Conservation (phyloP, 2,888 invertebrate genomes). For the Drosophila glabriapex region DNA sequence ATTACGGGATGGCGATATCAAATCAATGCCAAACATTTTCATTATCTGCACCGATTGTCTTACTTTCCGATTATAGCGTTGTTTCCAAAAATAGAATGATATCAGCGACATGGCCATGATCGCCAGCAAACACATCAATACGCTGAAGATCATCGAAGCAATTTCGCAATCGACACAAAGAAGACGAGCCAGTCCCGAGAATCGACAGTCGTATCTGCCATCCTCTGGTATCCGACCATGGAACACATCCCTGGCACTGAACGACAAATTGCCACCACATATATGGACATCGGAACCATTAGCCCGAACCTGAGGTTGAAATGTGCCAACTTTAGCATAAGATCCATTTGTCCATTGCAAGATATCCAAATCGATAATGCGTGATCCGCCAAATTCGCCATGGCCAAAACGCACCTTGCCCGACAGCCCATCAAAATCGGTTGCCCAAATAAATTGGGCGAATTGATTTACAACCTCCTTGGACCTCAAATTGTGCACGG, state of each 20-base stretch:
- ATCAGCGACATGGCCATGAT: conserved; percentile 85
- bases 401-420: conserved; percentile 90
- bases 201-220: conserved; percentile 89
- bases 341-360: conserved; percentile 87
- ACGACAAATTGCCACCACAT: conserved; percentile 37
- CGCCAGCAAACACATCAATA: conserved; percentile 87
- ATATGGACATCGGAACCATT: conserved; percentile 42
- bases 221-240: conserved; percentile 87
- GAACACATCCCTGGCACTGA: conserved; percentile 76
- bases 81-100: conserved; percentile 89
- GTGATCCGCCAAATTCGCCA: conserved; percentile 87
- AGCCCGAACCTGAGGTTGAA: conserved; percentile 86
- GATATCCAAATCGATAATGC: conserved; percentile 88
- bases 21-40: conserved; percentile 89
- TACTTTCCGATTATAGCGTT: conserved; percentile 89
- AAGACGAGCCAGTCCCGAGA: conserved; percentile 89
- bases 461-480: conserved; percentile 84
- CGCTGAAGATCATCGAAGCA: conserved; percentile 87
- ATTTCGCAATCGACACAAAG: conserved; percentile 91
- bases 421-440: conserved; percentile 91
- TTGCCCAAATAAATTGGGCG: conserved; percentile 88
- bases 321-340: conserved; percentile 87
- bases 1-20: conserved; percentile 86
- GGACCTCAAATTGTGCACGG: conserved; percentile 67
- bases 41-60: conserved; percentile 89